Percentiles rank a stretch among this genome's conserved stretches.
Evolutionary conservation across 2,797 vertebrate species (phyloP).

Genomic region (Mus spretus): DNA sequence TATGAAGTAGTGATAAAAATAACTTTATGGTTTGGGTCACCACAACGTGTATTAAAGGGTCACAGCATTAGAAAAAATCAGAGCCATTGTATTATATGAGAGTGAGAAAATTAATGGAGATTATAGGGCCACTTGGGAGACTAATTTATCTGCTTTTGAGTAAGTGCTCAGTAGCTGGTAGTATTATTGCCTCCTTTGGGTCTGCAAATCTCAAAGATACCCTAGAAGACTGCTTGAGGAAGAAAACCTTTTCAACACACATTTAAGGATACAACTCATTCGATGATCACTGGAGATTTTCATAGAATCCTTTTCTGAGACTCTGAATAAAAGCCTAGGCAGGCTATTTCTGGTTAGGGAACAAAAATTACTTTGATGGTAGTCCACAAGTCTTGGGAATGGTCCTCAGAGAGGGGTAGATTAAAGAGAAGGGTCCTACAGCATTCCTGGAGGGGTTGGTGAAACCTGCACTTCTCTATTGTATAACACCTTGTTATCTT

Average conservation of each 20-base stretch:
- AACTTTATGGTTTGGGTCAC: not conserved
- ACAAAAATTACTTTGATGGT: not conserved
- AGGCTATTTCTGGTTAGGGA: not conserved
- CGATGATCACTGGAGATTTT: not conserved
- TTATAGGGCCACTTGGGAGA: not conserved
- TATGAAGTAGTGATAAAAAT: not conserved
- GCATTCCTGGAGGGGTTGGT: accelerated
- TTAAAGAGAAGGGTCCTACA: not conserved
- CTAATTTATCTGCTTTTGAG: not conserved
- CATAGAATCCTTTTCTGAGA: not conserved
- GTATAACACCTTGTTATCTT: slow-evolving; percentile 17
- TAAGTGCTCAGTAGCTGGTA: not conserved
- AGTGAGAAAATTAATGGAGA: not conserved
- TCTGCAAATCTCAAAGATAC: not conserved
- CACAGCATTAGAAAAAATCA: not conserved
- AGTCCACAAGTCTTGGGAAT: not conserved
- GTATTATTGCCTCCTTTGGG: not conserved
- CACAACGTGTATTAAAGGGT: not conserved
- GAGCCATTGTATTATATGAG: not conserved
- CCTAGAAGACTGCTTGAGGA: not conserved
- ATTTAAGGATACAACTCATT: not conserved
- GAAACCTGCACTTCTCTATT: not conserved
- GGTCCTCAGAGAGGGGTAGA: not conserved
- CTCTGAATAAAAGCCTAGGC: not conserved
- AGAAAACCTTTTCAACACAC: not conserved